Base-by-base conservation (phyloP, 2,888 invertebrate genomes). In the Drosophila ezoana region DNA sequence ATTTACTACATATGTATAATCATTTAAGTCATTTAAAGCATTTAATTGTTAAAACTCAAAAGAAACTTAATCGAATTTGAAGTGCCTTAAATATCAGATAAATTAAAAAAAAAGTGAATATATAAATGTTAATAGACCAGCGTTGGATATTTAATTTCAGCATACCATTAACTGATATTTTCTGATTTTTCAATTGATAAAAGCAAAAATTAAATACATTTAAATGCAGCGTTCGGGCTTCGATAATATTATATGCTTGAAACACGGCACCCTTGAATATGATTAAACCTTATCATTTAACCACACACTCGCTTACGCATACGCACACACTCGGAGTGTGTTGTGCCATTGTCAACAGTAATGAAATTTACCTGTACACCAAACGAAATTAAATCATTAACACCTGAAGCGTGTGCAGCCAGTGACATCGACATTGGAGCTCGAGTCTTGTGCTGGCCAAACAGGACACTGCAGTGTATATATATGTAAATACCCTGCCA, bases 341-440 rank as follows among this genome's bases (percentile, higher is more conserved):
- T 60, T 67, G 66, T 58, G 68, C 70, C 85, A 89, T 84, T 84
- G 89, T 89, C 89, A 81, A 84, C 85, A 79, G 72, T 84, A 84
- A 84, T 84, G 83, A 89, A 84, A 84, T 84, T 84, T 89, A 84
- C 87, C 72, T 89, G 71, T 69, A 78, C 87, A 78, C 67, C 87
- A 84, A 89, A 89, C 66, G 75, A 84, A 84, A 84, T 84, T 89
- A 84, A 89, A 84, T 84, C 89, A 84, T 89, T 84, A 89, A 84
- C 83, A 84, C 83, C 89, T 89, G 83, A 78, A 89, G 88, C 89
- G 81, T 78, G 70, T 41, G 58, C 43, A 77, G 78, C 54, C 69
- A 51, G 32, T 53, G 60, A 32, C 75, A 72, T 40, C 76, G 52
- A 56, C 76, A 73, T 63, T 49, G 63, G 49, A 49, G 73, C 61